phyloP scores from a whole-genome alignment of 35 echinoderm and acorn worm genomes.

The Hemicentrotus pulcherrimus region DNA sequence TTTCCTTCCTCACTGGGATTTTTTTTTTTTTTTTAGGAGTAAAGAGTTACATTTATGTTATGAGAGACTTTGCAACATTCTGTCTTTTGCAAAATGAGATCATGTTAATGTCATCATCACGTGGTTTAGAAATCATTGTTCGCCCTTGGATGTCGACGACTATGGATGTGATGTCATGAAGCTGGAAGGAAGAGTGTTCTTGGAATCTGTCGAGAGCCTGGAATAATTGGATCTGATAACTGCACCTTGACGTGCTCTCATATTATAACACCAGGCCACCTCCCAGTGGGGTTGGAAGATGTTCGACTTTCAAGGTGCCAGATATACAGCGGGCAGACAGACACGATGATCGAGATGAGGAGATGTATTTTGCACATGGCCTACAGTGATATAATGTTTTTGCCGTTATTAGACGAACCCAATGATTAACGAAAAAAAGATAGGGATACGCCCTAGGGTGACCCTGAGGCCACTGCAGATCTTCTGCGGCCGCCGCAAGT shows the following conservation, averaged over 20 bases:
- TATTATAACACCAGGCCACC: neutral
- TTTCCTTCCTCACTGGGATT: too few relatives aligned
- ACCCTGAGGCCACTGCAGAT: too few relatives aligned
- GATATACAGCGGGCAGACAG: neutral
- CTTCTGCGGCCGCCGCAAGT: too few relatives aligned
- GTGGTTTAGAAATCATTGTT: neutral
- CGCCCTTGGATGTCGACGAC: neutral
- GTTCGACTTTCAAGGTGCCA: neutral
- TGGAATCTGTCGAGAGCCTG: conserved; percentile 12
- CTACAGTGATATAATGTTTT: too few relatives aligned
- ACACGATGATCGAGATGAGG: neutral
- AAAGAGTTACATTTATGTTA: neutral
- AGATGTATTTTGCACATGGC: neutral
- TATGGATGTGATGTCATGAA: neutral
- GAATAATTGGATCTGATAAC: conserved; percentile 35
- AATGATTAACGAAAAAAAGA: too few relatives aligned
- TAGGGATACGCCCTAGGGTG: too few relatives aligned
- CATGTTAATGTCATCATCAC: neutral
- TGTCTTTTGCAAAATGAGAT: neutral
- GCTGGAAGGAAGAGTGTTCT: neutral
- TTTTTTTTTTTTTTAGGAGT: too few relatives aligned
- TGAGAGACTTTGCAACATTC: neutral
- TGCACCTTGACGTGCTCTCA: neutral
- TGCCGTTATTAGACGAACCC: too few relatives aligned
- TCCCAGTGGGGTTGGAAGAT: neutral